Base-by-base conservation (phyloP, 2,797 vertebrate genomes). In the Fundulus diaphanus region DNA sequence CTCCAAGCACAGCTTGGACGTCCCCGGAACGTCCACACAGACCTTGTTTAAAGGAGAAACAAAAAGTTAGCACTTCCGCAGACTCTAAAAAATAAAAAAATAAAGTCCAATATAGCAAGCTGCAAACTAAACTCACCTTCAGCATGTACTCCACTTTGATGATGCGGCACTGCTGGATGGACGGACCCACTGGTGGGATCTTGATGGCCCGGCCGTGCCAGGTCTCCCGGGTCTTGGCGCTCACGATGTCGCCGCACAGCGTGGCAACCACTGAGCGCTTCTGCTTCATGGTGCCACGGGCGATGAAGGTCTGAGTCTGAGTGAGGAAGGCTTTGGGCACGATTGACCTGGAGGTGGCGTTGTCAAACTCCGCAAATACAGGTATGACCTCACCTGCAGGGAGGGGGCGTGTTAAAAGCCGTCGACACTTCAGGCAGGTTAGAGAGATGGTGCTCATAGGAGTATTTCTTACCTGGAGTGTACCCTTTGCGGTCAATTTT, bases 401-500 rank as follows among this genome's bases (percentile, higher is more conserved):
- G 22, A 67, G 0, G 31, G 9, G 12, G 3, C 11, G 6, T 0
- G 44, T 81, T 77, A 82, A 56, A 40, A 54, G 42, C 12, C 7
- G 40, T 22, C 9, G 15, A 46, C 20, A 0, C 22, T 68, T 63
- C 33, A 70, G 3, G 0, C 5, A 8, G 1, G 33, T 11, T 72
- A 46, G 51, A 37, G 51, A 37, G 2, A 1, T 15, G 13, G 11
- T 4, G 12, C 56, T 35, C 66, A 48, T 4, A 31, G 40, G 56
- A 1, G 1, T 1, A 5, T 56, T 15, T 57, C 84, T 92, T 73
- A 99, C 98, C 98, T 92, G 97, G 98, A 0, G 97, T 99, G 92
- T 99, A 99, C 63, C 98, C 98, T 87, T 98, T 99, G 66, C 98
- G 95, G 87, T 99, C 96, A 0, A 99, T 99, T 93, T 99, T 99